phyloP scores from a whole-genome alignment of 2,113 vertebrate species.

The Mola mola region DNA sequence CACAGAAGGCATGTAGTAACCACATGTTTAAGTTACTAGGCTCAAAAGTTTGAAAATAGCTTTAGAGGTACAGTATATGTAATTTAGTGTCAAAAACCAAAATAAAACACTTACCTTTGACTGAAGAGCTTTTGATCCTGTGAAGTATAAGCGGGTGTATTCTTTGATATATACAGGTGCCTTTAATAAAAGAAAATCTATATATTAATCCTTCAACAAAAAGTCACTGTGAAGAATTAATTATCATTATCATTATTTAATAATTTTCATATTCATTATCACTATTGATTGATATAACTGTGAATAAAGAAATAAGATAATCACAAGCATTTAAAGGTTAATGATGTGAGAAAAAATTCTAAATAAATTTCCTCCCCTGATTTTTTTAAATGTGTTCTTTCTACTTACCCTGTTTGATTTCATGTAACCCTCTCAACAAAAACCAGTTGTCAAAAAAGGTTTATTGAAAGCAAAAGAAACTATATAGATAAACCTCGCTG shows the following conservation, averaged over 20 bases:
- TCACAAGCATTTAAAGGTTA: too few relatives aligned
- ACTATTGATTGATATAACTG: too few relatives aligned
- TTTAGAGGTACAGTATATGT: background rate
- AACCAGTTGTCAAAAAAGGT: background rate
- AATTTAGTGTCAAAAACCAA: background rate
- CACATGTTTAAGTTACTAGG: background rate
- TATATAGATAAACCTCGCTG: background rate
- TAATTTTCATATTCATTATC: too few relatives aligned
- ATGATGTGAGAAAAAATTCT: too few relatives aligned
- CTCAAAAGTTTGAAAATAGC: background rate
- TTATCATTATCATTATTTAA: too few relatives aligned
- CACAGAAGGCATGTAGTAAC: too few relatives aligned
- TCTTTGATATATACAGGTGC: conserved; percentile 92
- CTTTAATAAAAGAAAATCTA: conserved; percentile 71
- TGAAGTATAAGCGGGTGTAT: conserved; percentile 86
- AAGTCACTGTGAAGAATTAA: background rate
- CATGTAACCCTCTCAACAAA: conserved; percentile 32
- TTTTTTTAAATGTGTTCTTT: too few relatives aligned
- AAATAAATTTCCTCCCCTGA: too few relatives aligned
- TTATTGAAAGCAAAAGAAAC: background rate
- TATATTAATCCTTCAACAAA: too few relatives aligned
- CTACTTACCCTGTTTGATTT: background rate
- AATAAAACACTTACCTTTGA: conserved; percentile 85
- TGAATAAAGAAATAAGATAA: too few relatives aligned
- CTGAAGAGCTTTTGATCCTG: conserved; percentile 84